Evolutionary conservation across 2,113 vertebrate genomes (phyloP).

Genomic region (Patagioenas fasciata): DNA sequence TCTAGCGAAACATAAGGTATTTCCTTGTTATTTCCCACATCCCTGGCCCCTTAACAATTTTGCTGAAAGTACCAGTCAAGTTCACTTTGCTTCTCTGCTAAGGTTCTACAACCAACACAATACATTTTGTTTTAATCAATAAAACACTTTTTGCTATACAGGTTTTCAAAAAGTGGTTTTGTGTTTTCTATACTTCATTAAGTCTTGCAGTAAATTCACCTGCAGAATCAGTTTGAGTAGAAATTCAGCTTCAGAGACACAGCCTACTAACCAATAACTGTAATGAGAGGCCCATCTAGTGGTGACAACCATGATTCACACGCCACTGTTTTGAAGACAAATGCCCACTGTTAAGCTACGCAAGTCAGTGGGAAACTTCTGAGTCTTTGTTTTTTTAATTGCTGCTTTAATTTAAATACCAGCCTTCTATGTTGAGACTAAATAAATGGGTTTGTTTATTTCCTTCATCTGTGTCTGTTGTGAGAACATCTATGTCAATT

Average conservation of each 20-base stretch:
- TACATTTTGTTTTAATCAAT: neutral
- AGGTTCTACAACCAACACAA: neutral
- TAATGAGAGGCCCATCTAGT: slow-evolving; percentile 47
- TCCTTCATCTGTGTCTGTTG: neutral
- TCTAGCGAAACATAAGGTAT: neutral
- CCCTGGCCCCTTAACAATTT: neutral
- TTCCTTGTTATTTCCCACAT: neutral
- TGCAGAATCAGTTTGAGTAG: neutral
- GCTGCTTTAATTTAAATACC: neutral
- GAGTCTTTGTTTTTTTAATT: neutral
- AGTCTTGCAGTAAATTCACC: neutral
- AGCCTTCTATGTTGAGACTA: neutral
- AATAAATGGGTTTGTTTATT: neutral
- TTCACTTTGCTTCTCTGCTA: neutral
- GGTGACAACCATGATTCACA: neutral
- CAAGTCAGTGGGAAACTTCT: neutral
- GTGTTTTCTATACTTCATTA: neutral
- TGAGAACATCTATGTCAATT: neutral
- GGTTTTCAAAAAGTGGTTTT: neutral
- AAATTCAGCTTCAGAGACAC: neutral
- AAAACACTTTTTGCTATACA: neutral
- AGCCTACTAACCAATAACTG: neutral
- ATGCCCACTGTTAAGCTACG: neutral
- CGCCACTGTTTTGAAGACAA: neutral
- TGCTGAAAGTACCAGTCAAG: neutral